Conservation (phyloP, 2,888 invertebrate species). For the Parnassius smintheus region DNA sequence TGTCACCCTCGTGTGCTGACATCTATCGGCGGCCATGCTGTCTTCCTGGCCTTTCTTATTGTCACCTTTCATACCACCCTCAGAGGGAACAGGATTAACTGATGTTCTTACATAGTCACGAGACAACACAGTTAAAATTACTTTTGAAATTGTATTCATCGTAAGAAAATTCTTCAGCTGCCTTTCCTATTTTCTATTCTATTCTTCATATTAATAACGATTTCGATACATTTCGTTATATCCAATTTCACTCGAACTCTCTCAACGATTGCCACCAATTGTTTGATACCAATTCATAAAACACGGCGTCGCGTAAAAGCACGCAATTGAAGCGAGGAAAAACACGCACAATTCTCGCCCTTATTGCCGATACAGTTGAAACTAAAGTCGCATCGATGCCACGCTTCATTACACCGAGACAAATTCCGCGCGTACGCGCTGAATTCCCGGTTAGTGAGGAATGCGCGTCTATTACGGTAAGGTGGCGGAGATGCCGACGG, state of each 20-base stretch:
- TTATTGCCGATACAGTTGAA: not conserved
- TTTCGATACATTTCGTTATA: not conserved
- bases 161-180: no score
- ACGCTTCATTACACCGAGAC: conserved; percentile 35
- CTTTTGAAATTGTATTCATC: no score
- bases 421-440: conserved; percentile 45
- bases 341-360: not conserved
- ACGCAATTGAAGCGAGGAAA: not conserved
- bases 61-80: no score
- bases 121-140: no score
- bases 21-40: no score
- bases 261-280: conserved; percentile 5
- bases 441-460: conserved; percentile 51
- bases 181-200: no score
- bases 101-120: no score
- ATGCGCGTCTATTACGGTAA: conserved; percentile 58
- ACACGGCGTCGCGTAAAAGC: conserved; percentile 1
- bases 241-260: not conserved
- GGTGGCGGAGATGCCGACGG: conserved; percentile 53
- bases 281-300: conserved; percentile 11
- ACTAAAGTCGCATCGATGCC: conserved; percentile 4
- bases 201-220: not conserved
- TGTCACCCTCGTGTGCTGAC: no score
- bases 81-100: no score
- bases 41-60: no score